Evolutionary conservation across 1,140 invertebrate genomes (phyloP), one percentile per base, ranked within the genome.

Genomic region (Frieseomelitta varia): DNA sequence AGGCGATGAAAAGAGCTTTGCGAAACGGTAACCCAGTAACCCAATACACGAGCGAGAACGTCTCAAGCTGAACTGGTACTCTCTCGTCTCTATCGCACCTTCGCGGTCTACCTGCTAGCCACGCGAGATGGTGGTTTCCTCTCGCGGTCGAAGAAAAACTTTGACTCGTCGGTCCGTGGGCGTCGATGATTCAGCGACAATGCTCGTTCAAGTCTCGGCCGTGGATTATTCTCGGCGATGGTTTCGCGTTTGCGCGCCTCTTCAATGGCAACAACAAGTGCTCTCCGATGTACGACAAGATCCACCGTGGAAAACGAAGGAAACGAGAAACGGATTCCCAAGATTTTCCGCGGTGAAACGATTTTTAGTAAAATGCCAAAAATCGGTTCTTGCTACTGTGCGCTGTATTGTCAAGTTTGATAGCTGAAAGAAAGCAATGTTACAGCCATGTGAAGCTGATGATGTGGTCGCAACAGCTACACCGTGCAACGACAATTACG

Each of bases 11-110:
- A 79, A 79, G 61, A 81, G 53, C 12, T 53, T 27, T 30, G 47
- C 53, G 79, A 85, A 47, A 85, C 72, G 84, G 76, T 87, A 87
- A 87, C 84, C 83, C 77, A 81, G 84, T 87, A 87, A 87, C 85
- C 84, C 74, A 87, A 81, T 87, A 85, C 77, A 72, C 72, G 56
- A 61, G 30, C 61, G 56, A 81, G 56, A 51, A 61, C 65, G 27
- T 68, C 39, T 72, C 30, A 65, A 69, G 17, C 24, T 21, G 65
- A 75, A 27, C 27, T 47, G 51, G n/a, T 56, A 15, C 14, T 39
- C 73, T 79, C 39, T 47, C 78, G 10, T 58, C 63, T 34, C 58
- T 58, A 17, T 69, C 55, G 8, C 65, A 10, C 53, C 51, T 69
- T 69, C 77, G 10, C 47, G 53, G 12, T 55, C 47, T 79, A 34